Base-by-base conservation (phyloP, 2,888 invertebrate genomes). In the Apomyelois bistriatella region DNA sequence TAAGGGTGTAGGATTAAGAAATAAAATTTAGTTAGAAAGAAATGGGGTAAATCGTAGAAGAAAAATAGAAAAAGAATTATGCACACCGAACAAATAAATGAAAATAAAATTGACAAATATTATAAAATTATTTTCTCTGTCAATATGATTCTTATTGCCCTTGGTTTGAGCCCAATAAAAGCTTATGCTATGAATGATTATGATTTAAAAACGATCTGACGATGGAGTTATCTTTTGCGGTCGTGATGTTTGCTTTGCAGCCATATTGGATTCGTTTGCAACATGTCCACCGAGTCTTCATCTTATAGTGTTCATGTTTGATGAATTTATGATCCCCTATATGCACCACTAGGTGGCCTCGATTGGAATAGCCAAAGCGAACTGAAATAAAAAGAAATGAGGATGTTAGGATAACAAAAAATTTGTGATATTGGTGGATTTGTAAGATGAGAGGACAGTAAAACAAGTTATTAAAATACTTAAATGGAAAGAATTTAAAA, bases 241-340 rank as follows among this genome's bases (percentile, higher is more conserved):
- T 63, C 38, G 86, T 87, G 36, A 89, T 70, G 50, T 75, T 88
- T 0, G 89, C 87, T 49, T 70, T 79, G 59, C 89, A 89, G 7
- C 82, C 80, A 6, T 70, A 58, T 43, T 76, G 80, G 42, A 85
- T 77, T 9, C 85, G 68, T 53, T 76, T 82, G 60, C 76, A 68
- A 64, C 89, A 89, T 1, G 88, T 88, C 89, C 89, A 90, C n/a
- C 89, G 64, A 1, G 81, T 73, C 51, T 81, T 85, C 56, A 79
- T 82, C 60, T 62, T 79, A 63, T 90, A 88, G 40, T 72, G 67
- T 57, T 90, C 90, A 58, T 90, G 90, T 55, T 87, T 89, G 54
- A 87, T 82, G 62, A 89, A 90, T 60, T 79, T 86, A 65, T 85
- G 76, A 0, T 65, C 64, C 0, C 75, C 79, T 0, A 88, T 74